Conservation (phyloP, 1,140 invertebrate species). For the Hypothenemus hampei region DNA sequence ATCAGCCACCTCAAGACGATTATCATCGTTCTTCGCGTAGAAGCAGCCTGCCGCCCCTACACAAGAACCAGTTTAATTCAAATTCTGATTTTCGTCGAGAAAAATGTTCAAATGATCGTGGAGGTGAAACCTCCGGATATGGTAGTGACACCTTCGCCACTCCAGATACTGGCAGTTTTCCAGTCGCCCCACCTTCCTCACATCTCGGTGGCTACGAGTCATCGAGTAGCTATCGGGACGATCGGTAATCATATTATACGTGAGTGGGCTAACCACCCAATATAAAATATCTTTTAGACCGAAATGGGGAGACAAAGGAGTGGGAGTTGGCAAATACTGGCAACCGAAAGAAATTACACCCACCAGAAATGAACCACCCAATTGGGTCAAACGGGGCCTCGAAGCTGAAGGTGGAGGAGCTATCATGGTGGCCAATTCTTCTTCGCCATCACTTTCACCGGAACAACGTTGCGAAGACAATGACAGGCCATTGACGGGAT, state of each 20-base stretch:
- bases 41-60: constrained; percentile 39
- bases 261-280: neutral
- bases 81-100: constrained; percentile 29
- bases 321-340: constrained; percentile 61
- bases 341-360: constrained; percentile 50
- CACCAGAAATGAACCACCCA: constrained; percentile 48
- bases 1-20: constrained; percentile 4
- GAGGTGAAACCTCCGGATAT: constrained; percentile 66
- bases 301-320: constrained; percentile 60
- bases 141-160: constrained; percentile 59
- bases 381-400: constrained; percentile 61
- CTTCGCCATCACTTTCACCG: constrained; percentile 42
- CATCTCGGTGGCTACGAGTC: constrained; percentile 38
- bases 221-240: constrained; percentile 51
- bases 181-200: constrained; percentile 18
- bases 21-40: constrained; percentile 8
- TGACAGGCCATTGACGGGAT: constrained; percentile 38
- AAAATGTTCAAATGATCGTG: constrained; percentile 49
- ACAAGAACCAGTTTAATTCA: constrained; percentile 40
- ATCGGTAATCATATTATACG: constrained; percentile 29
- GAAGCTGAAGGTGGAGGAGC: constrained; percentile 44
- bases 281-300: constrained; percentile 43
- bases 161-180: constrained; percentile 26
- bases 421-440: constrained; percentile 39
- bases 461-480: constrained; percentile 39